Evolutionary conservation across 2,888 invertebrate genomes (phyloP), one percentile per base, ranked within the genome.

Genomic region (Linnaemya tessellans): DNA sequence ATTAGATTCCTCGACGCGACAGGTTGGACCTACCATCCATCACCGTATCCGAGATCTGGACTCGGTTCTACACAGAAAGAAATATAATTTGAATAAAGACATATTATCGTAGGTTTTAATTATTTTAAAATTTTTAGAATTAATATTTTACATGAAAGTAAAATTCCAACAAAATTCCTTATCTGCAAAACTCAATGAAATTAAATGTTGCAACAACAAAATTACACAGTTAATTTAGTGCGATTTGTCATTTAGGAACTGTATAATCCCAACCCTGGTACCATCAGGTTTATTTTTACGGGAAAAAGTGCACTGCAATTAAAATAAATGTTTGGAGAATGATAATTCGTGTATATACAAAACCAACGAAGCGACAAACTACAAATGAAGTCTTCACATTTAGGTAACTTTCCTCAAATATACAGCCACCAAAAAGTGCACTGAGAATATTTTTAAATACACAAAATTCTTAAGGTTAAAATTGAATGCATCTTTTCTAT

Each of bases 351-450:
- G 54, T 60, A 64, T 25, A 13, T 65, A 51, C 3, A 71, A 71
- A 80, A 30, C 22, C 80, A 84, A 56, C 80, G 80, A 77, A 71
- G 80, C 84, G 77, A 67, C n/a, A 80, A 80, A n/a, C 22, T 64
- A 58, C 41, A 79, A 30, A 79, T 7, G 41, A 70, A 70, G 30
- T 54, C 15, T 38, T 51, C 15, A 20, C 8, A n/a, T 58, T 51
- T 54, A 64, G 54, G 56, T 49, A 70, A 70, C n/a, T 70, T 68
- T 70, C 38, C 18, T 11, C 15, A 70, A 70, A 58, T 41, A 62
- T 74, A 51, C 68, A 74, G n/a, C 54, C 3, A 54, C 1, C 15
- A 9, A 75, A 64, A 60, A 35, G 7, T 18, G 5, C 0, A 22
- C 22, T 20, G n/a, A 62, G 46, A 46, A 65, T 25, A 68, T 54